A percentile compares a stretch with the other conserved stretches of the same genome.
These are phyloP conservation scores for Drosophila lutescens DNA, from an alignment of 2,888 invertebrate genomes.

Conservation along the genomic window DNA sequence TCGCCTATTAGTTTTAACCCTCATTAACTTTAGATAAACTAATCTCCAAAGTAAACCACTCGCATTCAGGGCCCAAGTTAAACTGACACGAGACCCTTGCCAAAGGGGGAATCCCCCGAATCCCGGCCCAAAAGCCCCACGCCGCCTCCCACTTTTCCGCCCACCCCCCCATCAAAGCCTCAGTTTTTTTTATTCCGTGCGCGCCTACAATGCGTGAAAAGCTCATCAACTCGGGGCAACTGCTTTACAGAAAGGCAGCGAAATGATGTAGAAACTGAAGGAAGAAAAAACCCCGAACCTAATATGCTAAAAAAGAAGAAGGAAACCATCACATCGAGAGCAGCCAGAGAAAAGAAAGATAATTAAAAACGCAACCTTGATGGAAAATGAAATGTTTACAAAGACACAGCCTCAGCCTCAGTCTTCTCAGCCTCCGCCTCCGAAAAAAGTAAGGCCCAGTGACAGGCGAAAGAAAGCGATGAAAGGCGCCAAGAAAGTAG, in stretches of 20 bases:
- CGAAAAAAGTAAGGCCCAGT: slow-evolving; percentile 52
- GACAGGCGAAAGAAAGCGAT: slow-evolving; percentile 58
- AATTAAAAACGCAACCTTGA: slow-evolving; percentile 84
- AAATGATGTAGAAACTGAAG: slow-evolving; percentile 73
- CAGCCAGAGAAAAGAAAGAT: slow-evolving; percentile 79
- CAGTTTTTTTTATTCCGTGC: slow-evolving; percentile 35
- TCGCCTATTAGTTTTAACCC: slow-evolving; percentile 81
- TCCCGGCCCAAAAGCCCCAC: not conserved
- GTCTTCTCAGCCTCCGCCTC: slow-evolving; percentile 9
- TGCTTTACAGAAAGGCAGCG: slow-evolving; percentile 24
- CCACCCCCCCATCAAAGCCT: slow-evolving; percentile 7
- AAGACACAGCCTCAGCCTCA: slow-evolving; percentile 57
- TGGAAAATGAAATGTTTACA: slow-evolving; percentile 82
- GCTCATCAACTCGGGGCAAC: slow-evolving; percentile 69
- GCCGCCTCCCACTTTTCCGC: not conserved
- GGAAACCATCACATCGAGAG: slow-evolving; percentile 48
- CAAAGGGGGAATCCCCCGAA: slow-evolving; percentile 38
- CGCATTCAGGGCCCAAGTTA: slow-evolving; percentile 60
- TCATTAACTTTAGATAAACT: slow-evolving; percentile 81
- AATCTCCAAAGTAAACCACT: slow-evolving; percentile 80
- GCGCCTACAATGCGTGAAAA: slow-evolving; percentile 79
- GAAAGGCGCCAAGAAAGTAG: slow-evolving; percentile 61
- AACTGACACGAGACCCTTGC: slow-evolving; percentile 66
- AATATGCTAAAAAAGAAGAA: slow-evolving; percentile 61
- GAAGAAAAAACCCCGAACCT: slow-evolving; percentile 55